Base-by-base conservation (phyloP, 2,888 invertebrate species). In the Nudaria mundana region DNA sequence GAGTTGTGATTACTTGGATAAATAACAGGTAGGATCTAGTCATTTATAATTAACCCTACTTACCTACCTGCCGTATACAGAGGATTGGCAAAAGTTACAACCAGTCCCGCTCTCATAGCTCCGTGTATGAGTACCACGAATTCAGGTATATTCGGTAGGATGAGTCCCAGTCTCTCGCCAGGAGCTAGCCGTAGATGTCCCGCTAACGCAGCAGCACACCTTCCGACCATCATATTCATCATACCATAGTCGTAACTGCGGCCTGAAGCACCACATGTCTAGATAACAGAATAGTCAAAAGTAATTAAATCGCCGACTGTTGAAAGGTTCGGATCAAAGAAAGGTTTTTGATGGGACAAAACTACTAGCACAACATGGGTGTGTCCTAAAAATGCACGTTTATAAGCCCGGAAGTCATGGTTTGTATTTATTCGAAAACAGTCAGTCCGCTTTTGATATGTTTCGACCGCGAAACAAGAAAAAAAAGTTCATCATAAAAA, bases 131-230 rank as follows among this genome's bases (percentile, higher is more conserved):
- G 83, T 14, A 93, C 89, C 6, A 90, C 82, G 63, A 91, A 94
- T 77, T 94, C 94, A 0, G 94, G 94, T 36, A 93, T 87, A 70
- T 94, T 94, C 4, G 93, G 94, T 50, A 94, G 74, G 22, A 94
- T 86, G 13, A 94, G 75, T 1, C 92, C 94, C 2, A 94, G 71
- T 11, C 91, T 90, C 34, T 94, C 93, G 1, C 93, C 92, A 1
- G 90, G 90, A 50, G 89, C 75, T 50, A 94, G 74, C 5, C 90
- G 88, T 42, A 92, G 73, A 31, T 89, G 88, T 0, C 89, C 87
- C 0, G 91, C 59, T 13, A 93, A 77, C 0, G 91, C 92, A 36
- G 83, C 82, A 1, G 92, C 91, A 55, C 91, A 92, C 15, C 91
- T 79, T 38, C 90, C 85, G 30, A 91, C 81, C 76, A 92, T 77